Base-by-base conservation (phyloP, 2,888 invertebrate species). In the Erynnis tages region DNA sequence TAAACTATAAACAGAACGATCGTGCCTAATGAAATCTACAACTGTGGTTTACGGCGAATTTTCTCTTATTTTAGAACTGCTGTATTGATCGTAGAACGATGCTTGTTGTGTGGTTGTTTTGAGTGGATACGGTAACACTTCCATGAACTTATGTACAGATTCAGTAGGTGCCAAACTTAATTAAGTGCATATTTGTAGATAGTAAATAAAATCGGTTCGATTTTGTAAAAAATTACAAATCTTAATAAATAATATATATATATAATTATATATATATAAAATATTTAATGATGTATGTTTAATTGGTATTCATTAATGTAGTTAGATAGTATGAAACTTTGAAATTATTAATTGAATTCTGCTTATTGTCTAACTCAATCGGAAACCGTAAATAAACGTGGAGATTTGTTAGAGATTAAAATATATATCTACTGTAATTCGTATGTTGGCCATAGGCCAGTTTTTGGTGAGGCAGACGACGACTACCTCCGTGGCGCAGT, bases 381-480 rank as follows among this genome's bases (percentile, higher is more conserved):
- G 8, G 6, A 47, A 50, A 44, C 43, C 49, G 40, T 50, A 43
- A 56, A 54, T 43, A 50, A 46, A 53, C 37, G 35, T 46, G 25
- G 45, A 46, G 25, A 35, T 43, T 46, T 27, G 53, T 43, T 8
- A 2, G 3, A 53, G 35, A 50, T 54, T 49, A 50, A n/a, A n/a
- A n/a, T n/a, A n/a, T n/a, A n/a, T n/a, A n/a, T n/a, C n/a, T 50
- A 29, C 37, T 53, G 53, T 53, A 53, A 30, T 40, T 53, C 16
- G 37, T 32, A 25, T 16, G 10, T 49, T 55, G 55, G 55, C 29
- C 13, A 2, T 19, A 1, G 7, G 55, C 55, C 55, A 49, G 29
- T 14, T 21, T 21, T 6, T 6, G 3, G 21, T 6, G 21, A n/a
- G n/a, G n/a, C n/a, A n/a, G n/a, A n/a, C n/a, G n/a, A n/a, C n/a